A percentile compares a stretch with the other conserved stretches of the same genome.
phyloP scores from a whole-genome alignment of 2,888 invertebrate species.

The Nymphalis urticae region DNA sequence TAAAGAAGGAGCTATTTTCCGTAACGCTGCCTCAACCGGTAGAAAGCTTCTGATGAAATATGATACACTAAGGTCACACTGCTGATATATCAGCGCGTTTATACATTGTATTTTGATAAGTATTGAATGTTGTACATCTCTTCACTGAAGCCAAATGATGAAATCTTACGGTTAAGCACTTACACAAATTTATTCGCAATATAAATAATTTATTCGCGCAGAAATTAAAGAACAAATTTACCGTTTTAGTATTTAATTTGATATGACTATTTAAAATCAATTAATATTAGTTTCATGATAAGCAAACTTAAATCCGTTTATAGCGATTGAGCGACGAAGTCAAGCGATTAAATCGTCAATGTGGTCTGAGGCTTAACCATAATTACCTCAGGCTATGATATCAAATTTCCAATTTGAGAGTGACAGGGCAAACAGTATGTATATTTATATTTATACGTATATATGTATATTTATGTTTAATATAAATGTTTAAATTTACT shows the following conservation, averaged over 20 bases:
- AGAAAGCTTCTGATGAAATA: constrained; percentile 30
- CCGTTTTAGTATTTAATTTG: too few species aligned
- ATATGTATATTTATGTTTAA: too few species aligned
- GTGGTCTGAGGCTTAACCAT: constrained; percentile 7
- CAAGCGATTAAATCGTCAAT: neutral
- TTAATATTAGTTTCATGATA: too few species aligned
- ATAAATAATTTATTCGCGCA: too few species aligned
- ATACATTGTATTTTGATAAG: neutral
- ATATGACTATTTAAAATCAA: too few species aligned
- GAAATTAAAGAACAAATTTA: too few species aligned
- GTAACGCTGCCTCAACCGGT: constrained; percentile 33
- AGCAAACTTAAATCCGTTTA: neutral
- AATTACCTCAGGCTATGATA: constrained; percentile 26
- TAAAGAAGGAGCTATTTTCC: constrained; percentile 40
- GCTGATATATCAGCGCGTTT: neutral
- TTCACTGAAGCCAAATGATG: too few species aligned
- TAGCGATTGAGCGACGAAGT: neutral
- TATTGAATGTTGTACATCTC: too few species aligned
- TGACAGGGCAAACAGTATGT: neutral
- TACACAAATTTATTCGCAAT: too few species aligned
- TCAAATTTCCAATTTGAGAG: constrained; percentile 20
- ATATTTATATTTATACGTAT: too few species aligned
- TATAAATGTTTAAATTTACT: too few species aligned
- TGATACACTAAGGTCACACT: constrained; percentile 18
- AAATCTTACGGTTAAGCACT: too few species aligned